Evolutionary conservation across 2,113 vertebrate genomes (phyloP), one percentile per base, ranked within the genome.

Genomic region (Callospermophilus lateralis): DNA sequence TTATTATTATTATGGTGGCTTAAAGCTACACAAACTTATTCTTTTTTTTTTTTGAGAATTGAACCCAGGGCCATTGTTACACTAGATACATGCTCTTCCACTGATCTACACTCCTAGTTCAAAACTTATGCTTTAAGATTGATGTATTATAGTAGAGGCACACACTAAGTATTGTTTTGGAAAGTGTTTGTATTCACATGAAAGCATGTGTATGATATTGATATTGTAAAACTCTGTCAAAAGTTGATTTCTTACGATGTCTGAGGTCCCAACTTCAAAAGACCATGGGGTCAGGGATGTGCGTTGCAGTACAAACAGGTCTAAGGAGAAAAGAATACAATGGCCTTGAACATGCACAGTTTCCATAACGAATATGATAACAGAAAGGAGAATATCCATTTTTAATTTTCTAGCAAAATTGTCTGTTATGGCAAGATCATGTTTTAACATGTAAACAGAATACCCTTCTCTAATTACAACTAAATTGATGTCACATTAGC

Each of bases 271-370:
- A 24, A 93, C 22, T 55, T 65, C 42, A 24, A 90, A 45, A 80
- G 39, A 39, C 8, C 37, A 30, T 0, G 28, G 8, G 34, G 7
- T 15, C 42, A 78, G 6, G 53, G 4, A 48, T 16, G 32, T 20
- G 17, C 19, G 6, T 1, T 2, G 6, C 32, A 28, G 22, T 30
- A 11, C 2, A 22, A 37, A 55, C 26, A 16, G 8, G 6, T 10
- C 24, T 11, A 55, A n/a, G 22, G 20, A 74, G 2, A 0, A 95
- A 90, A 80, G 42, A 39, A 20, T 26, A 20, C 48, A 48, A 61
- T 13, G 22, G 32, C 26, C 77, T 94, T 87, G 48, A 55, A 30
- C 0, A 9, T 15, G 20, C 48, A 76, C 32, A 34, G 3, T 84
- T 90, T 90, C 6, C 10, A 17, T n/a, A 17, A 15, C 90, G 32